Base-by-base conservation (phyloP, 2,797 vertebrate species). In the Schizothorax lantsangensis region DNA sequence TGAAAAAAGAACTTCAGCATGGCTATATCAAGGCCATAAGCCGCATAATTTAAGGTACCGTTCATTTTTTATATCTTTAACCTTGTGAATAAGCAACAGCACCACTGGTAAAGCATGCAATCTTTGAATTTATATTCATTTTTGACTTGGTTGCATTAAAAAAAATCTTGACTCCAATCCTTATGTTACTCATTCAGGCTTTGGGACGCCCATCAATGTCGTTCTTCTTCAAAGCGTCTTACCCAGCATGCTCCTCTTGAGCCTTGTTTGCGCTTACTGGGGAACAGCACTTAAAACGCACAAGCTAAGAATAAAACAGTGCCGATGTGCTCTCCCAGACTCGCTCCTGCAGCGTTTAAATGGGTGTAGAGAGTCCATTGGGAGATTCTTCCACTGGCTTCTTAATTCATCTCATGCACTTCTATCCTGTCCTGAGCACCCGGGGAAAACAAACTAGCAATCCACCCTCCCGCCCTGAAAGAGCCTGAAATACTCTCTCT, bases 271-370 rank as follows among this genome's bases (percentile, higher is more conserved):
- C 1, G 19, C 26, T 77, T 49, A 54, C 71, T 85, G 2, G 43
- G 30, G 83, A 85, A 69, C 84, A 83, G 79, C 84, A 86, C 84
- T 88, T 86, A 79, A 88, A 78, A 72, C 43, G 17, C 19, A 69
- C 12, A 8, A 73, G 84, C 84, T 84, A 83, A 88, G 84, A 88
- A 86, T 88, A 88, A 88, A 88, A 59, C 33, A 19, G 54, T 72
- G 47, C 66, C 19, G 17, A 82, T 81, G 84, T 62, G 43, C 54
- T 54, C 68, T 71, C 57, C 33, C 72, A 30, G 66, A 64, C 79
- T 79, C 36, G 6, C 73, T 82, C 54, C 54, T 74, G 84, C 81
- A 47, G 69, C 11, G 75, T 73, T 85, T 79, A 86, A 86, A 86
- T 83, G 87, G 64, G 81, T 79, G 87, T 75, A 43, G 54, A 59